Evolutionary conservation across 2,113 vertebrate genomes (phyloP).

Genomic region (Poeciliopsis turrubarensis): DNA sequence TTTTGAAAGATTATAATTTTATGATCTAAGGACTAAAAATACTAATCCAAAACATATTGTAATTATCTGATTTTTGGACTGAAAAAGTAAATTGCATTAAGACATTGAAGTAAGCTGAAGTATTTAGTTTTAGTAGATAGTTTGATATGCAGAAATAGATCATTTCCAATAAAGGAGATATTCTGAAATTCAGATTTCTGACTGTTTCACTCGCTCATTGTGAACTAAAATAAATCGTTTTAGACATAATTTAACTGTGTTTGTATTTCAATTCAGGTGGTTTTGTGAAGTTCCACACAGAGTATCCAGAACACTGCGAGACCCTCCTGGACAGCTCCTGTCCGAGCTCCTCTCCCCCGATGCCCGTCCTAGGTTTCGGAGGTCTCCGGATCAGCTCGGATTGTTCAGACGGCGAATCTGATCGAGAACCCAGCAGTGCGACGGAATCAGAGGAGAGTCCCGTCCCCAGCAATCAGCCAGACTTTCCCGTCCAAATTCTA

Average conservation of each 20-base stretch:
- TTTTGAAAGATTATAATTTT: too few relatives aligned
- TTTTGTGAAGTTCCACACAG: slow-evolving; percentile 87
- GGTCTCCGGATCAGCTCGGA: slow-evolving; percentile 85
- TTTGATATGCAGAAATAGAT: too few relatives aligned
- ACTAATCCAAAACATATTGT: too few relatives aligned
- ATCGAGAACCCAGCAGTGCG: slow-evolving; percentile 82
- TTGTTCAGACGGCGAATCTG: slow-evolving; percentile 84
- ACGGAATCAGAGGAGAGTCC: slow-evolving; percentile 84
- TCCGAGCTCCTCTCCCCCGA: slow-evolving; percentile 77
- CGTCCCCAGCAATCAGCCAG: slow-evolving; percentile 77
- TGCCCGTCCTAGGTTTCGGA: slow-evolving; percentile 85
- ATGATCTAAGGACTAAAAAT: too few relatives aligned
- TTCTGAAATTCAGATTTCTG: too few relatives aligned
- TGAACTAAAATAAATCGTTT: background rate
- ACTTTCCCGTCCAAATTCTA: slow-evolving; percentile 89
- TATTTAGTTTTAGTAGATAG: too few relatives aligned
- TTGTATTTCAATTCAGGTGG: slow-evolving; percentile 79
- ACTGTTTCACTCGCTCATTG: background rate
- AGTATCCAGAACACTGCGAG: slow-evolving; percentile 88
- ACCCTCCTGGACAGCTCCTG: slow-evolving; percentile 80
- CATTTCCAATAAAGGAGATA: too few relatives aligned
- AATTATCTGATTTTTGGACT: too few relatives aligned
- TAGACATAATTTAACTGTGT: slow-evolving; percentile 1
- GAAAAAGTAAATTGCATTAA: too few relatives aligned
- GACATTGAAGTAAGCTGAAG: too few relatives aligned